Evolutionary conservation across 2,113 vertebrate genomes (phyloP).

Genomic region (Cygnus buccinator): DNA sequence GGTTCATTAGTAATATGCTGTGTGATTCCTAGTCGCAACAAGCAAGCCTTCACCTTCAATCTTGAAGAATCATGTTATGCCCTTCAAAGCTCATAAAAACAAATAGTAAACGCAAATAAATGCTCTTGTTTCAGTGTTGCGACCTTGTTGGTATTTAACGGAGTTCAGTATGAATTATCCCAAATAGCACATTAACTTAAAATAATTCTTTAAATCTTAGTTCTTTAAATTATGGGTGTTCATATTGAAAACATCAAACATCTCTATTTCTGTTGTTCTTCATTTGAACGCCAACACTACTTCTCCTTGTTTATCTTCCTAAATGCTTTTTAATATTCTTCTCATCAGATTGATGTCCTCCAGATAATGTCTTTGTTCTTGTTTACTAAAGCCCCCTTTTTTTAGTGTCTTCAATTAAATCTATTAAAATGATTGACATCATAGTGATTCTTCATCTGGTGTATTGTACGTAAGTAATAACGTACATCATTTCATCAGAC

Average conservation of each 20-base stretch:
- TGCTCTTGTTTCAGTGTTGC: not conserved
- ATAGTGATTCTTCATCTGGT: not conserved
- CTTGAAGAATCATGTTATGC: not conserved
- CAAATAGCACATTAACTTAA: not conserved
- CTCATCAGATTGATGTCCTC: not conserved
- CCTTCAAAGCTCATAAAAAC: not conserved
- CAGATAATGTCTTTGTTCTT: not conserved
- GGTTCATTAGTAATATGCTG: not conserved
- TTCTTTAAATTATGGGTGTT: slow-evolving; percentile 9
- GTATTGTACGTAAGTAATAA: not conserved
- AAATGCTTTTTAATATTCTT: slow-evolving; percentile 15
- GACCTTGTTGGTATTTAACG: not conserved
- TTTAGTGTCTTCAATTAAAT: not conserved
- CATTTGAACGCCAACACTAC: not conserved
- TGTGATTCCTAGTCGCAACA: not conserved
- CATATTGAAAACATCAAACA: not conserved
- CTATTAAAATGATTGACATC: not conserved
- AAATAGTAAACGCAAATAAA: not conserved
- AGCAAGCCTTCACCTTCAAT: not conserved
- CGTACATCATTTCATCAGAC: not conserved
- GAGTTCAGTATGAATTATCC: not conserved
- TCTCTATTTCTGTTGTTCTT: not conserved
- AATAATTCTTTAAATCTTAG: not conserved
- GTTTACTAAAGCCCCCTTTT: not conserved
- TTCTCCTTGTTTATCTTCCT: not conserved